A percentile compares a stretch with the other conserved stretches of the same genome.
Evolutionary conservation across 1,140 invertebrate species (phyloP).

Genomic region (Coenobita brevimanus): DNA sequence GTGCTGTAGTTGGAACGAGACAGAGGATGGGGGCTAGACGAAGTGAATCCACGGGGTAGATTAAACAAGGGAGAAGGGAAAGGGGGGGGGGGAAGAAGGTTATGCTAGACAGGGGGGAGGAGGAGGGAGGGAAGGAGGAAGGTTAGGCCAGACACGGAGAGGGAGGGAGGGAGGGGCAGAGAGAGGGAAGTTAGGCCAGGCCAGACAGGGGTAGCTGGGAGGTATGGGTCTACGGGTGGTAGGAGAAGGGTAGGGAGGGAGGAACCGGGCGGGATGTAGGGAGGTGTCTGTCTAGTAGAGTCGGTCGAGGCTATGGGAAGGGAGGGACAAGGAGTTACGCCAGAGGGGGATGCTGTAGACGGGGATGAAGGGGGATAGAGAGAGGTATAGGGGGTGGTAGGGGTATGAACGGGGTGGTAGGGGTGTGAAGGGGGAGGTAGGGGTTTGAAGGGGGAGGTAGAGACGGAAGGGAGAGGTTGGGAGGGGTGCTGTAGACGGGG

Average conservation of each 20-base stretch:
- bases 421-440: not conserved
- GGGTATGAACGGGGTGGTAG: not conserved
- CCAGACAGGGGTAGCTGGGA: not conserved
- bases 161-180: not conserved
- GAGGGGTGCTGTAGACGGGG: not conserved
- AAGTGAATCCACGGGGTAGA: too few species aligned
- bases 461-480: not conserved
- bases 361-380: not conserved
- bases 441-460: not conserved
- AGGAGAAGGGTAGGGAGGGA: not conserved
- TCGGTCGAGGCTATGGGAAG: not conserved
- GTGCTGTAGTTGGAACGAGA: too few species aligned
- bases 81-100: not conserved
- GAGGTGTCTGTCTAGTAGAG: not conserved
- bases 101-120: not conserved
- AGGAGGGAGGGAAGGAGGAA: not conserved
- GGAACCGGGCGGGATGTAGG: not conserved
- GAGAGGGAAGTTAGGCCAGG: not conserved
- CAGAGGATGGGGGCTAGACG: too few species aligned
- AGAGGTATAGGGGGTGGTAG: conserved; percentile 16
- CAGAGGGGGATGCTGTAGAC: not conserved
- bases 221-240: not conserved
- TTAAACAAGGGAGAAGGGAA: too few species aligned
- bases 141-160: not conserved
- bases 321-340: not conserved